Base-by-base conservation (phyloP, 2,888 invertebrate species). In the Tiphia femorata region DNA sequence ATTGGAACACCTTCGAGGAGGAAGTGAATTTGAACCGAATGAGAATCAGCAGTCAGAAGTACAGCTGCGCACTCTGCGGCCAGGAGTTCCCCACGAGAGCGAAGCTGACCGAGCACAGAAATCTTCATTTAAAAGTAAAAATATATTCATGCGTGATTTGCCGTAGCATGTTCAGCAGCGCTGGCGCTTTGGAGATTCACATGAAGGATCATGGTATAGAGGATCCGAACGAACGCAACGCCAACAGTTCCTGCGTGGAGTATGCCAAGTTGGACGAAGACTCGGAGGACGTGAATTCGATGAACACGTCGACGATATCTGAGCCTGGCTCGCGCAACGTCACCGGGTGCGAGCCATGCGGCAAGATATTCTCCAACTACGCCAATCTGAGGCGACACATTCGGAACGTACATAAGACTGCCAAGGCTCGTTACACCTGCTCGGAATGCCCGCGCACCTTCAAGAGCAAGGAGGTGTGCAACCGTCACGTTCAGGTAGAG, bases 21-120 rank as follows among this genome's bases (percentile, higher is more conserved):
- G 64, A 61, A 19, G 42, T 59, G 16, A 65, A 64, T 19, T 38
- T 55, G 0, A 53, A 55, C 7, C 60, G 56, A 5, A 33, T 54
- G 3, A 51, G 48, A 1, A 10, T 33, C 0, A 44, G 44, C 0
- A 30, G 25, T 17, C 62, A 62, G 10, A 67, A 50, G 12, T 72
- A 86, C 66, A 86, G 86, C 49, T 90, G 90, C 57, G 86, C 87
- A 10, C 88, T 90, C 43, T 91, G 91, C 67, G 88, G 87, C 12
- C 87, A 88, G 74, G 86, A 87, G 47, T 90, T 90, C 78, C 78
- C 86, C 43, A 86, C 88, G 3, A 86, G 87, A 19, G 85, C 85
- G 0, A 89, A 90, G 63, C 82, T 90, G 1, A 87, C 87, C 0
- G 89, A 90, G 70, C 91, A 91, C 72, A 87, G 89, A 58, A 89